Conservation (phyloP, 2,888 invertebrate species). For the Parnassius orleans region DNA sequence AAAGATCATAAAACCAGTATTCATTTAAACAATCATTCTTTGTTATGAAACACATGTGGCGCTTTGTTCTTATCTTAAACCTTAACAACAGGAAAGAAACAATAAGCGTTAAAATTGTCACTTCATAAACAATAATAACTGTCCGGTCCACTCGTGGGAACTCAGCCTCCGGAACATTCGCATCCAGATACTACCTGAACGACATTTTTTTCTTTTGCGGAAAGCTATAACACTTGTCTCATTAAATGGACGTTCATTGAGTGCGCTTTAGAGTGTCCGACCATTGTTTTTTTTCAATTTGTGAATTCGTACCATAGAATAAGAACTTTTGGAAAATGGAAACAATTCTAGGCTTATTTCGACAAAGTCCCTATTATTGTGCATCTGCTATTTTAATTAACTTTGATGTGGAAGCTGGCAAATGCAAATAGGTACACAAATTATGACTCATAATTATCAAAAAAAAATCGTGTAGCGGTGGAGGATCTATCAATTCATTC, state of each 20-base stretch:
- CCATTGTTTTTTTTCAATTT: slow-evolving; percentile 33
- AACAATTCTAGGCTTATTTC: not conserved
- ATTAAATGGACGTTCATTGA: slow-evolving; percentile 61
- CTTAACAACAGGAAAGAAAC: slow-evolving; percentile 46
- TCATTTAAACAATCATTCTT: slow-evolving; percentile 24
- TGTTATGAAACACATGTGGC: slow-evolving; percentile 50
- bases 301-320: slow-evolving; percentile 21
- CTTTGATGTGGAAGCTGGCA: too few species aligned
- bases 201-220: slow-evolving; percentile 66
- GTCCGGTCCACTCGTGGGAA: slow-evolving; percentile 67
- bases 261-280: slow-evolving; percentile 50
- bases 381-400: too few species aligned
- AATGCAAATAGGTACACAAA: too few species aligned
- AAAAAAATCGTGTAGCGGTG: too few species aligned
- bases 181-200: slow-evolving; percentile 73
- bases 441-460: too few species aligned
- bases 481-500: too few species aligned
- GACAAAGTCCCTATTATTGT: too few species aligned
- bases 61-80: slow-evolving; percentile 55
- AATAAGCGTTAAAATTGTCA: slow-evolving; percentile 63
- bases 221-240: slow-evolving; percentile 64
- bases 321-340: not conserved
- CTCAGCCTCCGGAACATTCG: slow-evolving; percentile 53
- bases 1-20: slow-evolving; percentile 32
- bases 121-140: slow-evolving; percentile 62